Percentiles rank a stretch among this genome's conserved stretches.
phyloP scores from a whole-genome alignment of 2,113 vertebrate genomes.

The Phylloscopus trochiloides region DNA sequence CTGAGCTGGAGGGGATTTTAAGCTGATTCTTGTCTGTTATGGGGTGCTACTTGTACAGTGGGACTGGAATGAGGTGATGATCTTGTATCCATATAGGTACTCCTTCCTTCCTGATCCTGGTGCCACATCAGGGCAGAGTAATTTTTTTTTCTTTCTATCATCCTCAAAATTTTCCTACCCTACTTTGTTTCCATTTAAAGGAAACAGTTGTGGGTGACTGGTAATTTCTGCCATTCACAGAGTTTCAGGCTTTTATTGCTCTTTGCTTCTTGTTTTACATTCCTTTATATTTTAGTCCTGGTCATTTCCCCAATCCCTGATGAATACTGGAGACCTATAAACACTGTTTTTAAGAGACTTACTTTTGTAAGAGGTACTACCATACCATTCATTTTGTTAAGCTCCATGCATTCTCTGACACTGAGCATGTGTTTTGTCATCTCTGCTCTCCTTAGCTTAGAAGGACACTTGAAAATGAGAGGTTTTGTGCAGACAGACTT shows the following conservation, averaged over 20 bases:
- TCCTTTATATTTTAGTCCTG: not conserved
- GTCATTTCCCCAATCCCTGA: not conserved
- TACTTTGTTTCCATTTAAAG: slow-evolving; percentile 7
- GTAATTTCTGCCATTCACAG: not conserved
- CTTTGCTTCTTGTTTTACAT: not conserved
- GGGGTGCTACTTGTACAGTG: not conserved
- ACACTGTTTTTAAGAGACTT: not conserved
- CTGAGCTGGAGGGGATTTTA: not conserved
- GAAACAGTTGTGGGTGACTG: not conserved
- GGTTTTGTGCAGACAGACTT: not conserved
- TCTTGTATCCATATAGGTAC: not conserved
- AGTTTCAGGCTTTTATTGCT: not conserved
- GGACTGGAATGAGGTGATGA: not conserved
- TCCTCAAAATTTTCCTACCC: not conserved
- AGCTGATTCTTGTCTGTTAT: not conserved
- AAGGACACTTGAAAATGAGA: not conserved
- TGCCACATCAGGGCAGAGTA: not conserved
- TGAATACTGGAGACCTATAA: not conserved
- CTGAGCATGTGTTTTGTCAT: not conserved
- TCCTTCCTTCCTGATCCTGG: not conserved
- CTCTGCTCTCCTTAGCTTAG: not conserved
- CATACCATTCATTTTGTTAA: not conserved
- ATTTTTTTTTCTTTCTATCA: not conserved
- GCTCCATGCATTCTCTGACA: not conserved
- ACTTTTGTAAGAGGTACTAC: not conserved